A percentile compares a stretch with the other conserved stretches of the same genome.
phyloP scores from a whole-genome alignment of 2,888 invertebrate genomes.

The Diabrotica balteata region DNA sequence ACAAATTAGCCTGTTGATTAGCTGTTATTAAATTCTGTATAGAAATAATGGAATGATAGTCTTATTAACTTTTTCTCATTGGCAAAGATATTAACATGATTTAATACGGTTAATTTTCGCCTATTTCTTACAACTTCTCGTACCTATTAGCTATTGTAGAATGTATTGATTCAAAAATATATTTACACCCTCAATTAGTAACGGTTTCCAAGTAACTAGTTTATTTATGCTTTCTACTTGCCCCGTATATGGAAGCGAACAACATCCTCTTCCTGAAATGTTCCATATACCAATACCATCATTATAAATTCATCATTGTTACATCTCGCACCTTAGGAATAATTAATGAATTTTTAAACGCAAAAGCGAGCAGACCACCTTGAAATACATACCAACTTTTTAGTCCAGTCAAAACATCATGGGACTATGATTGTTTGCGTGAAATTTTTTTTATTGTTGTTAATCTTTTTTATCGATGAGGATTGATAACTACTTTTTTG shows the following conservation, averaged over 20 bases:
- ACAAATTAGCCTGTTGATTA: no score
- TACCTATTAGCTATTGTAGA: no score
- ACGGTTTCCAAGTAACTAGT: slow-evolving; percentile 1
- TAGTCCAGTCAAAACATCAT: not conserved
- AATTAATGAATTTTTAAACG: slow-evolving; percentile 34
- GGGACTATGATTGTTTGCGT: not conserved
- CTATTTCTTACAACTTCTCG: no score
- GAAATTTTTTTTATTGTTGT: not conserved
- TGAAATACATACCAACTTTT: slow-evolving; percentile 15
- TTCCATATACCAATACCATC: slow-evolving; percentile 16
- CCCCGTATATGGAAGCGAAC: slow-evolving; percentile 17
- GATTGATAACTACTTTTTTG: no score
- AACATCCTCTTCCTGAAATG: slow-evolving; percentile 19
- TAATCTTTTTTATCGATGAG: no score
- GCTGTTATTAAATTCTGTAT: no score
- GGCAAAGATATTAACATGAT: no score
- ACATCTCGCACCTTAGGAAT: slow-evolving; percentile 35
- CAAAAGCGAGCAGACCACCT: slow-evolving; percentile 28
- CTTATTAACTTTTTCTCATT: no score
- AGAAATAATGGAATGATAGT: no score
- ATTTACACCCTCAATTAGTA: slow-evolving; percentile 3
- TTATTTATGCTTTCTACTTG: slow-evolving; percentile 10
- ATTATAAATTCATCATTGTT: slow-evolving; percentile 40
- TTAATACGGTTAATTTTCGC: no score
- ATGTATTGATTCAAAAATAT: not conserved